Evolutionary conservation across 2,888 invertebrate genomes (phyloP).

Genomic region (Agonum fuliginosum): DNA sequence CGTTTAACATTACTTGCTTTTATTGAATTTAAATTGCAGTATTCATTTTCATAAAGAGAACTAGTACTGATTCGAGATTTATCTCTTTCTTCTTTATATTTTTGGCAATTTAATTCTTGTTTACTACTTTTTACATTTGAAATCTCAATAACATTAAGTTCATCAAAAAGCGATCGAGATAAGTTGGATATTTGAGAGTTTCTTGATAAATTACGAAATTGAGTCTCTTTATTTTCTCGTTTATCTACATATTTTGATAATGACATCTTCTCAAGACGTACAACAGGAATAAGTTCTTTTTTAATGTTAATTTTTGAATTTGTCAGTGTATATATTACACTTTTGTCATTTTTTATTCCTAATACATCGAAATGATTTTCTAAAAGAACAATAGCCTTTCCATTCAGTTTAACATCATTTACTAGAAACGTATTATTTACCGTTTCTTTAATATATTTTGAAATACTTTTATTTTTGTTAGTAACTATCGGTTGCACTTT

Average conservation of each 20-base stretch:
- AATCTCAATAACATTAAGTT: background rate
- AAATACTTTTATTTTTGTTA: background rate
- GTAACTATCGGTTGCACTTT: background rate
- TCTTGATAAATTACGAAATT: background rate
- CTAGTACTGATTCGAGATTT: background rate
- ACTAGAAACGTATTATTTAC: background rate
- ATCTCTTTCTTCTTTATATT: background rate
- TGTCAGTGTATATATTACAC: background rate
- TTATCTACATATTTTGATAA: background rate
- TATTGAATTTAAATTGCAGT: background rate
- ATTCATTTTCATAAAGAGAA: background rate
- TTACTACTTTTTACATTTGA: background rate
- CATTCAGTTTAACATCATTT: slow-evolving; percentile 61
- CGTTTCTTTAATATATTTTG: background rate
- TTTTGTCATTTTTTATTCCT: slow-evolving; percentile 55
- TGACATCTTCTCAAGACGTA: slow-evolving; percentile 15
- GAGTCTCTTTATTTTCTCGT: background rate
- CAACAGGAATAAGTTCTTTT: slow-evolving; percentile 6
- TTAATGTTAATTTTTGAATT: background rate
- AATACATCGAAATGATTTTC: slow-evolving; percentile 58
- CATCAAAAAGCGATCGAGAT: background rate
- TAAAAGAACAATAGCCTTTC: slow-evolving; percentile 60
- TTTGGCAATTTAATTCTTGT: background rate
- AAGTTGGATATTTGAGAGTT: background rate
- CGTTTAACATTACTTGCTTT: background rate